These are phyloP conservation scores for Tetrapedia diversipes DNA, from an alignment of 2,888 invertebrate genomes.

Conservation along the genomic window DNA sequence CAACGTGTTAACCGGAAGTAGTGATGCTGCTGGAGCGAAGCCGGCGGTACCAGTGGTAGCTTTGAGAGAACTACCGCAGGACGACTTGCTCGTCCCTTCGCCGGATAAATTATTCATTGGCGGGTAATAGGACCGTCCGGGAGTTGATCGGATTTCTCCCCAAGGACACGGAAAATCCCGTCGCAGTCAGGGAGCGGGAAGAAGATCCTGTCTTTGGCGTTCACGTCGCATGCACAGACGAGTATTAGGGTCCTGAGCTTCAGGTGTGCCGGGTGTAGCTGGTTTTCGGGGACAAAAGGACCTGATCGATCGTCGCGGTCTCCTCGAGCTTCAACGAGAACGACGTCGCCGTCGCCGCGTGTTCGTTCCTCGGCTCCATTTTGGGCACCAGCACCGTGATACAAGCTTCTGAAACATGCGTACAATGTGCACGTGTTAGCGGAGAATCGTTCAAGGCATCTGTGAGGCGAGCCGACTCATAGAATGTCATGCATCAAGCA, in stretches of 20 bases:
- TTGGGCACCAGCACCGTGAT: conserved; percentile 32
- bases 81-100: neutral
- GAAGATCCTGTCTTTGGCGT: neutral
- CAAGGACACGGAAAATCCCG: neutral
- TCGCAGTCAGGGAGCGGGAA: neutral
- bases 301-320: conserved; percentile 43
- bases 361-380: conserved; percentile 44
- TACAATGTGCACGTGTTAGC: no score
- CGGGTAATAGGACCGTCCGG: neutral
- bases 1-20: no score
- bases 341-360: conserved; percentile 31
- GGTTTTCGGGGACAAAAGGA: conserved; percentile 8
- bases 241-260: neutral
- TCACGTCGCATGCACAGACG: neutral
- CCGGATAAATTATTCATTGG: conserved; percentile 39
- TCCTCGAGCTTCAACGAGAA: conserved; percentile 48
- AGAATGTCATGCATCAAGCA: no score
- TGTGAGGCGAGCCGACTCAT: no score
- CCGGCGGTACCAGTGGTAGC: neutral
- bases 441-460: no score
- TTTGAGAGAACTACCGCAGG: neutral
- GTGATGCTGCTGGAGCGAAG: no score
- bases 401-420: conserved; percentile 54
- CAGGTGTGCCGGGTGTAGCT: conserved; percentile 31
- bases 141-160: neutral